Base-by-base conservation (phyloP, 2,113 vertebrate genomes). In the Henicopernis longicauda region DNA sequence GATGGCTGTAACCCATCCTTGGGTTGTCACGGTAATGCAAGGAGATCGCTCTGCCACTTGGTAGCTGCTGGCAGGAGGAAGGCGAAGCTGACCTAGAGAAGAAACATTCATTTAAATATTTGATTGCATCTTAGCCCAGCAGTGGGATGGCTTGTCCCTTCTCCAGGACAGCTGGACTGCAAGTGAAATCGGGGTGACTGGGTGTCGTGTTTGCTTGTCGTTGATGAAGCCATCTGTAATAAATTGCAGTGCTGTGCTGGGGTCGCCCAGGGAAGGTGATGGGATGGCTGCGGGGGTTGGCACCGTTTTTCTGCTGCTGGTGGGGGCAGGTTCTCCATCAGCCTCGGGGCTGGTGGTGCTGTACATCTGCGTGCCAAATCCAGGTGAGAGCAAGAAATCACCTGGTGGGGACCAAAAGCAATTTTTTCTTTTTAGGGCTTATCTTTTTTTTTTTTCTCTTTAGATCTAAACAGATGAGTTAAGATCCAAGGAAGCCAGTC, bases 1-100 rank as follows among this genome's bases (percentile, higher is more conserved):
- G 61, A 40, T 83, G 92, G 85, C 96, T 93, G 88, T 84, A 91
- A 93, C 83, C 55, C 92, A 94, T 94, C 95, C 93, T 47, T 0
- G 69, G 82, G 94, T 96, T 96, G 87, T 96, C 97, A 93, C 57
- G 87, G 95, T 42, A 86, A 90, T 73, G 95, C 81, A 20, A 95
- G 31, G 93, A 82, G 90, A 93, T 96, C 31, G 21, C 77, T 96
- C 79, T 93, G 90, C 63, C 14, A 10, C 94, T 95, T 45, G 5
- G 15, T 59, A 79, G 44, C 95, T 1, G 4, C 76, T 0, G 11
- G 90, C 95, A 76, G 67, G 93, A 82, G 88, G 92, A 92, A 69
- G 69, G 36, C 40, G 5, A 86, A 66, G 57, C 58, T 95, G 95
- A 93, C 85, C 90, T 47, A 42, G 38, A 78, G 90, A 82, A 67